Evolutionary conservation across 2,888 invertebrate species (phyloP).

Genomic region (Drosophila cyrtoloma): DNA sequence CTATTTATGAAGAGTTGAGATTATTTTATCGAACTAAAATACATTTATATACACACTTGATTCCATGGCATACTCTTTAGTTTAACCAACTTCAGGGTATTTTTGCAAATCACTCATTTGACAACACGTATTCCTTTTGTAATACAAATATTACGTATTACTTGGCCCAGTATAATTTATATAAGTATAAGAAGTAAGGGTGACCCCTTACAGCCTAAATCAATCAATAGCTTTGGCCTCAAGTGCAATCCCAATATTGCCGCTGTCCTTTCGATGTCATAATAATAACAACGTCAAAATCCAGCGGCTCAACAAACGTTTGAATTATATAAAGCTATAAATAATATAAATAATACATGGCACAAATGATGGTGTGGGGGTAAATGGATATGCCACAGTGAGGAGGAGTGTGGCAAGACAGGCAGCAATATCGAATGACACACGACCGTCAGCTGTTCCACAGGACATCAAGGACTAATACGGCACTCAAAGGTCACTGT

Average conservation of each 20-base stretch:
- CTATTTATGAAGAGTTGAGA: background rate
- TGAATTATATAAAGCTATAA: slow-evolving; percentile 19
- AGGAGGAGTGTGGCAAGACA: background rate
- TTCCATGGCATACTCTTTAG: background rate
- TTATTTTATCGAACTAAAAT: background rate
- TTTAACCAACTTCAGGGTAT: background rate
- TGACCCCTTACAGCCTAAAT: slow-evolving; percentile 25
- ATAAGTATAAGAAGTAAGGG: background rate
- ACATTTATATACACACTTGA: background rate
- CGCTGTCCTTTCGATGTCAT: slow-evolving; percentile 35
- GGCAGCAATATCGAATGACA: slow-evolving; percentile 24
- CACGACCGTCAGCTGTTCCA: slow-evolving; percentile 52
- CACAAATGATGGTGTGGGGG: slow-evolving; percentile 12
- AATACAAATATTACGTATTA: background rate
- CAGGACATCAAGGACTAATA: slow-evolving; percentile 40
- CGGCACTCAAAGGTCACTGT: slow-evolving; percentile 57
- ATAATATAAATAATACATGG: slow-evolving; percentile 58
- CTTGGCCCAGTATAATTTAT: background rate
- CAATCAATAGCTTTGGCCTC: slow-evolving; percentile 39
- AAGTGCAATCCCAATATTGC: slow-evolving; percentile 22
- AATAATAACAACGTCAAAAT: background rate
- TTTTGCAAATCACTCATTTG: background rate
- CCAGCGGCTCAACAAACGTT: slow-evolving; percentile 6
- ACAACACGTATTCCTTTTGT: background rate
- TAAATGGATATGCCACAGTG: slow-evolving; percentile 22